Percentiles rank a stretch among this genome's conserved stretches.
phyloP scores from a whole-genome alignment of 30 jellyfish, hydroid and myxozoan genomes.

The Mastigias papua region DNA sequence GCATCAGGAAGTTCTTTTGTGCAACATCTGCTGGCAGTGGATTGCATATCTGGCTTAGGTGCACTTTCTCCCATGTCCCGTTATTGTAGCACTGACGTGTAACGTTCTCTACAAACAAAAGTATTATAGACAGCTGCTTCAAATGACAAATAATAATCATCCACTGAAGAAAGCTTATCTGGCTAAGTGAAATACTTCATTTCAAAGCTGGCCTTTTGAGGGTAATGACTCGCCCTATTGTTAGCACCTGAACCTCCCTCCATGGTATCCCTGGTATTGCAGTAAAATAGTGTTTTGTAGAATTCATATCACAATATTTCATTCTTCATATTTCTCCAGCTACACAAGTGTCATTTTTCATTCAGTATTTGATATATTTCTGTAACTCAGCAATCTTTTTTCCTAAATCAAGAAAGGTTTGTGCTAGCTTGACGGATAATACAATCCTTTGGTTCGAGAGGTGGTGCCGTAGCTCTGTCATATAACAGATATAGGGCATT shows the following conservation, averaged over 20 bases:
- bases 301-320: no score
- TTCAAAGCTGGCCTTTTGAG: not conserved
- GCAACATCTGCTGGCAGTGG: slow-evolving; percentile 51
- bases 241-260: not conserved
- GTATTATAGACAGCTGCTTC: no score
- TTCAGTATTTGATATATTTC: no score
- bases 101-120: slow-evolving; percentile 32
- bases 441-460: not conserved
- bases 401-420: no score
- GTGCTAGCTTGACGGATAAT: not conserved
- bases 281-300: no score
- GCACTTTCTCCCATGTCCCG: slow-evolving; percentile 60
- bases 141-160: no score
- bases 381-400: no score
- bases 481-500: not conserved
- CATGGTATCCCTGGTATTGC: no score
- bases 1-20: slow-evolving; percentile 28
- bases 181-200: not conserved
- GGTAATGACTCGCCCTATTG: not conserved
- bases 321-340: no score
- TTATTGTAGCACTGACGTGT: slow-evolving; percentile 52
- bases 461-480: not conserved
- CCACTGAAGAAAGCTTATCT: not conserved
- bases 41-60: slow-evolving; percentile 1
- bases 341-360: no score